These are phyloP conservation scores for Lasioglossum leucozonium DNA, from an alignment of 2,888 invertebrate genomes.

Conservation along the genomic window DNA sequence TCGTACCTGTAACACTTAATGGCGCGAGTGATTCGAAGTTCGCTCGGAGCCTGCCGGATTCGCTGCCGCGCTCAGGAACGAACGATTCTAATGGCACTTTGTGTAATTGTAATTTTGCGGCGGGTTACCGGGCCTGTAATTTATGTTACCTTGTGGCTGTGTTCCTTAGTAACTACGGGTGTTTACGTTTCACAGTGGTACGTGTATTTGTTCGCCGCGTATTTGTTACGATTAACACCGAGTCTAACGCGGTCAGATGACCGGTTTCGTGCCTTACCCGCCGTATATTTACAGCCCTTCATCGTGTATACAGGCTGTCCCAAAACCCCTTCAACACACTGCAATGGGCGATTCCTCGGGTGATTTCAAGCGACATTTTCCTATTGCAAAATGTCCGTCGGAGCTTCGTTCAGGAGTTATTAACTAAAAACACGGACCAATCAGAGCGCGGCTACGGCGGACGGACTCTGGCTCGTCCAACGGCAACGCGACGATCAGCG, in stretches of 20 bases:
- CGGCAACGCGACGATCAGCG: no score
- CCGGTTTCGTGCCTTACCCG: background rate
- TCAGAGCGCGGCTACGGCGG: no score
- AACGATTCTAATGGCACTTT: background rate
- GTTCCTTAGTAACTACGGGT: background rate
- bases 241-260: background rate
- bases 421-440: no score
- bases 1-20: background rate
- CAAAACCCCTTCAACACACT: no score
- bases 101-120: background rate
- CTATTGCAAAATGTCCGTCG: no score
- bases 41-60: background rate
- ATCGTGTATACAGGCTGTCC: no score
- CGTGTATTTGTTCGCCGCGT: background rate
- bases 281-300: no score
- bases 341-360: no score
- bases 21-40: constrained; percentile 4
- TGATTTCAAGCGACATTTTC: no score
- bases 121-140: background rate
- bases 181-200: background rate
- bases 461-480: no score
- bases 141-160: background rate
- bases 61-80: background rate
- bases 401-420: no score
- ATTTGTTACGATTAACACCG: background rate